These are phyloP conservation scores for Phrynosoma blainvillii DNA, from an alignment of 2,113 vertebrate species.

Conservation along the genomic window DNA sequence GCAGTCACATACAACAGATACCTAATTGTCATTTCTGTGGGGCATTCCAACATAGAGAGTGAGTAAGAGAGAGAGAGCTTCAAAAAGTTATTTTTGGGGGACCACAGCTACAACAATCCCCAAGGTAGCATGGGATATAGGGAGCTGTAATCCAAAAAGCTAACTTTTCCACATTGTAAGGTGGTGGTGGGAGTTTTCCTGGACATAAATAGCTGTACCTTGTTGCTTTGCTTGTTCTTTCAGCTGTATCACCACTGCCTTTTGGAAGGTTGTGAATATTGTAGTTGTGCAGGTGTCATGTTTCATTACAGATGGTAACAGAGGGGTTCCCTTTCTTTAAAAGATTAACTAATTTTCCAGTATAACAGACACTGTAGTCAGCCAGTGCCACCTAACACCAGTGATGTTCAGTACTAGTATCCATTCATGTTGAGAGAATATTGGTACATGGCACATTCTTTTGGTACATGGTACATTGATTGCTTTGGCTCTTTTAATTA, in stretches of 20 bases:
- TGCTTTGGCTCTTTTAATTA: background rate
- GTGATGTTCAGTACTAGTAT: background rate
- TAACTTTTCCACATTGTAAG: no score
- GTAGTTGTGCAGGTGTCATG: background rate
- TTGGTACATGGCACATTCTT: background rate
- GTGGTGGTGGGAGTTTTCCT: background rate
- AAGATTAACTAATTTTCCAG: background rate
- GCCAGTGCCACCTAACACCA: background rate
- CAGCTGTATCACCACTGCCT: background rate
- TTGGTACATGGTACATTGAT: background rate
- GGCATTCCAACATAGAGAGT: background rate
- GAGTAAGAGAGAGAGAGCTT: background rate
- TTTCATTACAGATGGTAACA: background rate
- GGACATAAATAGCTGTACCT: background rate
- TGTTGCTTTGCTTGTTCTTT: background rate
- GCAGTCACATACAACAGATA: background rate
- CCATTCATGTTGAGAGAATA: background rate
- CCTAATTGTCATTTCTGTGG: background rate
- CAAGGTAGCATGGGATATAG: background rate
- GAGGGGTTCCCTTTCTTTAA: background rate
- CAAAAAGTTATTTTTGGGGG: no score
- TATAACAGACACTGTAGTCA: background rate
- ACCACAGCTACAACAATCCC: no score
- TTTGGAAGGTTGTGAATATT: background rate
- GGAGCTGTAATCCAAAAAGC: background rate